Evolutionary conservation across 1,140 invertebrate genomes (phyloP).

Genomic region (Octopus sinensis): DNA sequence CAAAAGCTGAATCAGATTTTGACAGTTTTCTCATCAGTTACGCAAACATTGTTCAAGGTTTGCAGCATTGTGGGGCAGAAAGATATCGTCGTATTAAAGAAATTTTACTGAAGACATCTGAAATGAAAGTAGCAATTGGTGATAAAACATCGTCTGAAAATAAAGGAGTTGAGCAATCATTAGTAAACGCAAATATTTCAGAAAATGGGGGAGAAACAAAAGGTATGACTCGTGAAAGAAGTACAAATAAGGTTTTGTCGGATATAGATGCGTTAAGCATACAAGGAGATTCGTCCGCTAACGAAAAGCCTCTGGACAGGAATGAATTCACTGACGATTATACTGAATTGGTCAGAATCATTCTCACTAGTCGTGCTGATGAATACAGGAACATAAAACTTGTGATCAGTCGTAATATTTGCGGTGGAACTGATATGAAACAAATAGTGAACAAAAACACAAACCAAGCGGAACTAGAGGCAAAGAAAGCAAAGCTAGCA

Average conservation of each 20-base stretch:
- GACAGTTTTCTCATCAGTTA: neutral
- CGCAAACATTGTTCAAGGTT: slow-evolving; percentile 3
- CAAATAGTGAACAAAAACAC: neutral
- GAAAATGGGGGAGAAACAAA: too few relatives aligned
- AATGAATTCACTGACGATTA: neutral
- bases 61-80: neutral
- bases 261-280: neutral
- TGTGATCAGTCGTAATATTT: neutral
- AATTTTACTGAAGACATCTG: neutral
- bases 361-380: neutral
- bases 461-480: neutral
- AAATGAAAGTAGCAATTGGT: neutral
- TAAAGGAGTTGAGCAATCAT: neutral
- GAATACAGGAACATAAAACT: neutral
- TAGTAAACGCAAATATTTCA: neutral
- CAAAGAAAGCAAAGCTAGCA: neutral
- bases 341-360: neutral
- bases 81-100: neutral
- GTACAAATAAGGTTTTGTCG: neutral
- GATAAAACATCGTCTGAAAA: neutral
- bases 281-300: neutral
- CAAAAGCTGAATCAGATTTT: neutral
- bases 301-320: neutral
- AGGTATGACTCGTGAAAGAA: neutral
- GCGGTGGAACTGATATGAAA: neutral